Evolutionary conservation across 1,140 invertebrate genomes (phyloP).

Genomic region (Tigriopus japonicus): DNA sequence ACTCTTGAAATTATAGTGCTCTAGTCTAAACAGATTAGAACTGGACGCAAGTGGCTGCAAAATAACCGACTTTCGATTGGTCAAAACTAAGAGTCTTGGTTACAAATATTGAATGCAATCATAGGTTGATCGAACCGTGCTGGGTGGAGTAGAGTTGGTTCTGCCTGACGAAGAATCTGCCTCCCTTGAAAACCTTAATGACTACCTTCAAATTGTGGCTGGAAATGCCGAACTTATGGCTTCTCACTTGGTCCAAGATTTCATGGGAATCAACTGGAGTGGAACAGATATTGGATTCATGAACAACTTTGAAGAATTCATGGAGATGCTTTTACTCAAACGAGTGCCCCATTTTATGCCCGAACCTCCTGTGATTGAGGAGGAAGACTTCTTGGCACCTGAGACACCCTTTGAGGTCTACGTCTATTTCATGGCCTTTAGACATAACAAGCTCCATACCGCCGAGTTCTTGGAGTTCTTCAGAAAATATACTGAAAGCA

Average conservation of each 20-base stretch:
- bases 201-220: constrained; percentile 3
- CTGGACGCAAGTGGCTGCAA: no score
- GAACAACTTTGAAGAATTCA: not conserved
- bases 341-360: constrained; percentile 4
- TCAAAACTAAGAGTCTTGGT: no score
- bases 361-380: constrained; percentile 1
- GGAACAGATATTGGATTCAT: constrained; percentile 7
- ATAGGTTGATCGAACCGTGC: no score
- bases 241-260: not conserved
- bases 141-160: not conserved
- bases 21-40: no score
- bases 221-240: not conserved
- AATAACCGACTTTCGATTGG: no score
- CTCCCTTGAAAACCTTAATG: not conserved
- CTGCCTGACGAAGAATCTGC: not conserved
- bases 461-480: constrained; percentile 6
- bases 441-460: not conserved
- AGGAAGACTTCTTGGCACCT: not conserved
- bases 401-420: constrained; percentile 11
- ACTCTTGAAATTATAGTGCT: no score
- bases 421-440: constrained; percentile 6
- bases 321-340: not conserved
- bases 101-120: no score
- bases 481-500: not conserved
- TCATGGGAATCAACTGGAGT: constrained; percentile 8